Evolutionary conservation across 1,140 invertebrate species (phyloP), one percentile per base, ranked within the genome.

Genomic region (Drosophila bocki): DNA sequence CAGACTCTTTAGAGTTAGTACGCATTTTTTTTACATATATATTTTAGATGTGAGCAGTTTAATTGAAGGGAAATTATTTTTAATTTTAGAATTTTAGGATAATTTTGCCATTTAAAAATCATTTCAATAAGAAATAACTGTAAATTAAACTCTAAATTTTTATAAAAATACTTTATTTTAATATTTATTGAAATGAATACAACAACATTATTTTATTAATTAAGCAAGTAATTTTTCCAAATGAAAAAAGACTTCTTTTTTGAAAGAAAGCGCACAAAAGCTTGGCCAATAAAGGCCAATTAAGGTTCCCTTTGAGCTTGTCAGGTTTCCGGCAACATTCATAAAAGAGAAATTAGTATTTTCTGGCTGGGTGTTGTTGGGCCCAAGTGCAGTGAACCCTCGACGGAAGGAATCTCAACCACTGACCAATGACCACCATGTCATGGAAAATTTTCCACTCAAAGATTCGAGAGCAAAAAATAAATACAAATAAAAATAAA

Each of bases 381-480:
- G 15, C 29, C 9, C 37, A 19, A 51, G 67, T 72, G 68, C 71
- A 75, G 71, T 75, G 71, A 74, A 75, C 71, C 58, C 48, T 63
- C 70, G 41, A 33, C 4, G n/a, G n/a, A 12, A 39, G 8, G 59
- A 63, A 71, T 8, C 26, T n/a, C 33, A 26, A 41, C 19, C 37
- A 19, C 29, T 17, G 47, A 44, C 33, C 37, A 19, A n/a, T 26
- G 37, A 35, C 15, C 19, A 67, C 37, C 2, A 22, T 22, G 57
- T 57, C 37, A 59, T 88, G 80, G 84, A 83, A 87, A 87, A 84
- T 83, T 87, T 72, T 80, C 84, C 77, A 87, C 64, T 67, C 57
- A 29, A 74, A 88, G 68, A 83, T 64, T 75, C 62, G 61, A 65
- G 68, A 65, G 68, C 51, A 22, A 65, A 44, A 56, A 53, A 48